These are phyloP conservation scores for Tetranychus urticae DNA, from an alignment of 1,140 invertebrate species.

Conservation along the genomic window DNA sequence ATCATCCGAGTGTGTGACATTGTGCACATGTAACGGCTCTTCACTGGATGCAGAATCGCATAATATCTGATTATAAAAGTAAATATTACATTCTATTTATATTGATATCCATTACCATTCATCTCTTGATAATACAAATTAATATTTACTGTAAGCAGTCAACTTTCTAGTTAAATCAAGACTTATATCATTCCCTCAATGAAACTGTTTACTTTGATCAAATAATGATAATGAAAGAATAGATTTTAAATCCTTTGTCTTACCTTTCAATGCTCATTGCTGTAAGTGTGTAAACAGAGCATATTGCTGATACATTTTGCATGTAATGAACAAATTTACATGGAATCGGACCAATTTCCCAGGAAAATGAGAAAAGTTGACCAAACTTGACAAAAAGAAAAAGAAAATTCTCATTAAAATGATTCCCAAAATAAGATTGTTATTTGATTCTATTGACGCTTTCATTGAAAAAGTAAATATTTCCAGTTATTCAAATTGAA, in stretches of 20 bases:
- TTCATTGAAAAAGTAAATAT: too few relatives aligned
- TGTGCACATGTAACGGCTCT: conserved; percentile 42
- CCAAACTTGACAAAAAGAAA: conserved; percentile 30
- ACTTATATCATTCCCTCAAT: too few relatives aligned
- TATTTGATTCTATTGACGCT: too few relatives aligned
- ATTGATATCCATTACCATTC: too few relatives aligned
- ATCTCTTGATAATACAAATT: too few relatives aligned
- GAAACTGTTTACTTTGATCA: too few relatives aligned
- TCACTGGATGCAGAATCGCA: conserved; percentile 48
- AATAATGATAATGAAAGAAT: conserved; percentile 2
- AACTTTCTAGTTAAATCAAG: too few relatives aligned
- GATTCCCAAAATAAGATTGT: too few relatives aligned
- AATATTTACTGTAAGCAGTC: too few relatives aligned
- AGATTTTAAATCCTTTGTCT: not conserved
- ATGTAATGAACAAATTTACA: conserved; percentile 50
- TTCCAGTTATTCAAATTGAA: too few relatives aligned
- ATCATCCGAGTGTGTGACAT: conserved; percentile 38
- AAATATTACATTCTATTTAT: too few relatives aligned
- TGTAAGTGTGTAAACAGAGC: conserved; percentile 47
- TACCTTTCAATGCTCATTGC: conserved; percentile 54
- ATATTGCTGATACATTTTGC: conserved; percentile 46
- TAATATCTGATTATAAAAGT: conserved; percentile 32
- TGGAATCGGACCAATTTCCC: conserved; percentile 40
- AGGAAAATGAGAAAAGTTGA: conserved; percentile 44
- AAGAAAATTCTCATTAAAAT: not conserved